Percentiles rank a stretch among this genome's conserved stretches.
Evolutionary conservation across 2,797 vertebrate genomes (phyloP).

Genomic region (Alcedo quadribrachys): DNA sequence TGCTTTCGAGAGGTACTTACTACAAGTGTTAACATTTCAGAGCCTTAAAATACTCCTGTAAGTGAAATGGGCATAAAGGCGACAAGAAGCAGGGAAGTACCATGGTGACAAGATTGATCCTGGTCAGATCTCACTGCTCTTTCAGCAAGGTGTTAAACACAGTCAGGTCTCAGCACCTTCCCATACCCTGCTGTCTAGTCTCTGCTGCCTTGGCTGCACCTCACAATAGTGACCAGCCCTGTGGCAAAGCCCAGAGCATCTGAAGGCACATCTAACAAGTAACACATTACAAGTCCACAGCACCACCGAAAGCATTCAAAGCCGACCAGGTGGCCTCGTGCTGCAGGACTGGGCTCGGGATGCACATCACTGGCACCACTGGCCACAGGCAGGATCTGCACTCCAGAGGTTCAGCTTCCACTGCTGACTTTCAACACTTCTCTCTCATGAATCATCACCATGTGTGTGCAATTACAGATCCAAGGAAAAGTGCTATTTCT

Average conservation of each 20-base stretch:
- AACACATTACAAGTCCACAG: rapidly evolving
- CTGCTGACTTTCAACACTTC: background rate
- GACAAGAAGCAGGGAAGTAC: background rate
- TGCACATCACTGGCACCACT: rapidly evolving
- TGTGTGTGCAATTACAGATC: background rate
- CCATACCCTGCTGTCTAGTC: background rate
- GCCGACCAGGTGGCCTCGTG: background rate
- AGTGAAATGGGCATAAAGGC: background rate
- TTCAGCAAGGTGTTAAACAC: background rate
- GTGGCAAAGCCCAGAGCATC: background rate
- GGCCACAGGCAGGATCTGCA: rapidly evolving
- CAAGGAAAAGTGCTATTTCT: background rate
- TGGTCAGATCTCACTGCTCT: background rate
- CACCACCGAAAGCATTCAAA: rapidly evolving
- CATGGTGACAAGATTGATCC: rapidly evolving
- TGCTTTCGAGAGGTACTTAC: background rate
- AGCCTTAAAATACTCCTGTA: background rate
- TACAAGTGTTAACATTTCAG: background rate
- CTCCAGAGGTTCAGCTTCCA: background rate
- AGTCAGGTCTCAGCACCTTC: rapidly evolving
- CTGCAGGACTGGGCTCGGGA: background rate
- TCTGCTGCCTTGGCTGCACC: background rate
- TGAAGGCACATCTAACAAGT: rapidly evolving
- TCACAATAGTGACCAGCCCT: rapidly evolving
- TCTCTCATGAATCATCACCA: background rate